phyloP scores from a whole-genome alignment of 2,113 vertebrate genomes.

The Amia ocellicauda region DNA sequence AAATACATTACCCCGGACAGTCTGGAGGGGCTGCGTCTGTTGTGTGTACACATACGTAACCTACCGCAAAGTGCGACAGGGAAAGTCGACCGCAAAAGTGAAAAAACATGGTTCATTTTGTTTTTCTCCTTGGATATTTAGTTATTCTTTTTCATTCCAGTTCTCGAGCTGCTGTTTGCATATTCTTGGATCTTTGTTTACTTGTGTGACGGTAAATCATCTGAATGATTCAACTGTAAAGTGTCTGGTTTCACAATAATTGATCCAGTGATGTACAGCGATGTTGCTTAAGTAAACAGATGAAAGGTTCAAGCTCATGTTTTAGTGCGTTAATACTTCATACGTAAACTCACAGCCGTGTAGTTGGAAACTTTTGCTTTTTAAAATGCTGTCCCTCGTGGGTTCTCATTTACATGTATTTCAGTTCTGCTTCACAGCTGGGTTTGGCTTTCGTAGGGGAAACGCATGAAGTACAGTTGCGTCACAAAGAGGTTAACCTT shows the following conservation, averaged over 20 bases:
- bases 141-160: neutral
- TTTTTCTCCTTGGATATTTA: too few relatives aligned
- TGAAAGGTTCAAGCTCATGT: neutral
- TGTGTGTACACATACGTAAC: too few relatives aligned
- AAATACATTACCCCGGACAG: neutral
- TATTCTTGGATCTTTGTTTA: neutral
- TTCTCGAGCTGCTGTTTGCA: neutral
- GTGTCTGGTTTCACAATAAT: neutral
- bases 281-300: neutral
- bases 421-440: neutral
- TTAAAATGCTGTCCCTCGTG: neutral
- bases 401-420: slow-evolving; percentile 3
- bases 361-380: neutral
- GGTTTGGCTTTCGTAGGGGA: neutral
- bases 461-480: neutral
- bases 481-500: neutral
- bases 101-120: neutral
- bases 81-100: neutral
- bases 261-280: neutral
- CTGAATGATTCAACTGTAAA: too few relatives aligned
- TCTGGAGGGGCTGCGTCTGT: slow-evolving; percentile 6
- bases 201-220: neutral
- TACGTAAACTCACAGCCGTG: neutral
- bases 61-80: too few relatives aligned
- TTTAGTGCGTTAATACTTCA: too few relatives aligned